Conservation (phyloP, 2,797 vertebrate species). For the Perodicticus potto region DNA sequence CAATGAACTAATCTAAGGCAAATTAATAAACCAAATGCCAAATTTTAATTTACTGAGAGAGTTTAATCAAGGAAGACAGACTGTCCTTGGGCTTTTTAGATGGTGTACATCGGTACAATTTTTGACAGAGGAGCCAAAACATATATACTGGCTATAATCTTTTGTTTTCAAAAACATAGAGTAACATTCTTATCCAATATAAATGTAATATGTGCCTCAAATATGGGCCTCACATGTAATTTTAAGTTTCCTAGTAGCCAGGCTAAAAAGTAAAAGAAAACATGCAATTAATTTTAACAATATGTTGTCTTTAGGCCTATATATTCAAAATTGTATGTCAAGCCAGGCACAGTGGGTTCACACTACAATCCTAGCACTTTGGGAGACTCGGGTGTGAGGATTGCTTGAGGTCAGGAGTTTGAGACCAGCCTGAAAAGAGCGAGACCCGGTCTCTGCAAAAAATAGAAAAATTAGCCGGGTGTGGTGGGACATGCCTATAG, state of each 20-base stretch:
- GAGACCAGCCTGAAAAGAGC: too few relatives aligned
- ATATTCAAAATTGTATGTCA: not conserved
- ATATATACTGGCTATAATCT: not conserved
- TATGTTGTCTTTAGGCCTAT: not conserved
- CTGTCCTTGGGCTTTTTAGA: not conserved
- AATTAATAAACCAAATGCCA: conserved; percentile 57
- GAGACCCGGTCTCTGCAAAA: too few relatives aligned
- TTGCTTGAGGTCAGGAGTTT: not conserved
- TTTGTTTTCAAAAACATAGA: not conserved
- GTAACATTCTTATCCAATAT: not conserved
- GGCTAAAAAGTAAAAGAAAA: conserved; percentile 2
- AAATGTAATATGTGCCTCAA: conserved; percentile 34
- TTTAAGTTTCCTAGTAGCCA: conserved; percentile 5
- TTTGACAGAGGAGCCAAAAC: conserved; percentile 19
- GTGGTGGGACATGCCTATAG: too few relatives aligned
- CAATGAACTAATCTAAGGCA: not conserved
- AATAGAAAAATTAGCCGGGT: too few relatives aligned
- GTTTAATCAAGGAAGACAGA: conserved; percentile 11
- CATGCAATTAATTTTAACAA: not conserved
- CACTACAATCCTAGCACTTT: not conserved
- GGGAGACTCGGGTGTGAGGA: not conserved
- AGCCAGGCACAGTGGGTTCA: not conserved
- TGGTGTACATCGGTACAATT: not conserved
- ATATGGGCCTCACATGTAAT: not conserved
- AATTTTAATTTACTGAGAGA: conserved; percentile 35